These are phyloP conservation scores for Poeciliopsis turrubarensis DNA, from an alignment of 2,113 vertebrate species.

Conservation along the genomic window DNA sequence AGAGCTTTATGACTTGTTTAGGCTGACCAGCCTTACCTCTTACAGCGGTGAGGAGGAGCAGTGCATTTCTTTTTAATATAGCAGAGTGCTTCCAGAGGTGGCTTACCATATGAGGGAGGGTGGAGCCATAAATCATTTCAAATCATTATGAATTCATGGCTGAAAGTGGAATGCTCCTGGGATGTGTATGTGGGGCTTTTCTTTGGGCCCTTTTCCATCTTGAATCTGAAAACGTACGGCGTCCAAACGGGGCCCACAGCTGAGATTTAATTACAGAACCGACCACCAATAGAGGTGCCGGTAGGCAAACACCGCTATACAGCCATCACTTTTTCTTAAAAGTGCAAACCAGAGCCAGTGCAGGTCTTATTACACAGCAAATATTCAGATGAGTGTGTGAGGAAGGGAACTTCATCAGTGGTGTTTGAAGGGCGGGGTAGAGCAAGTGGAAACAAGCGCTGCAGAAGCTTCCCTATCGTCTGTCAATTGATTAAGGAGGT, in stretches of 20 bases:
- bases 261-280: slow-evolving; percentile 34
- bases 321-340: slow-evolving; percentile 17
- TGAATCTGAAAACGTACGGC: slow-evolving; percentile 28
- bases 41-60: slow-evolving; percentile 11
- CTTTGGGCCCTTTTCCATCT: slow-evolving; percentile 10
- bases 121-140: slow-evolving; percentile 70
- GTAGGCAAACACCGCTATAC: slow-evolving; percentile 23
- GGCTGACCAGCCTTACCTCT: slow-evolving; percentile 38
- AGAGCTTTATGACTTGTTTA: slow-evolving; percentile 51
- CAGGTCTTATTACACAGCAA: slow-evolving; percentile 3
- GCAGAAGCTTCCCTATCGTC: slow-evolving; percentile 59
- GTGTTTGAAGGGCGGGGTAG: background rate
- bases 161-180: slow-evolving; percentile 28
- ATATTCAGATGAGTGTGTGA: slow-evolving; percentile 9
- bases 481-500: slow-evolving; percentile 78
- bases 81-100: slow-evolving; percentile 70
- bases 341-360: slow-evolving; percentile 15
- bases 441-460: slow-evolving; percentile 23
- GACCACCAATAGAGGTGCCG: slow-evolving; percentile 32
- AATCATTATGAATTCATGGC: slow-evolving; percentile 70
- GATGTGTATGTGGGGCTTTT: slow-evolving; percentile 22
- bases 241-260: slow-evolving; percentile 25
- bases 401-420: background rate
- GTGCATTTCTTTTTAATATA: slow-evolving; percentile 72
- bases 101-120: slow-evolving; percentile 38